phyloP scores from a whole-genome alignment of 2,888 invertebrate species.

The Choreutis nemorana region DNA sequence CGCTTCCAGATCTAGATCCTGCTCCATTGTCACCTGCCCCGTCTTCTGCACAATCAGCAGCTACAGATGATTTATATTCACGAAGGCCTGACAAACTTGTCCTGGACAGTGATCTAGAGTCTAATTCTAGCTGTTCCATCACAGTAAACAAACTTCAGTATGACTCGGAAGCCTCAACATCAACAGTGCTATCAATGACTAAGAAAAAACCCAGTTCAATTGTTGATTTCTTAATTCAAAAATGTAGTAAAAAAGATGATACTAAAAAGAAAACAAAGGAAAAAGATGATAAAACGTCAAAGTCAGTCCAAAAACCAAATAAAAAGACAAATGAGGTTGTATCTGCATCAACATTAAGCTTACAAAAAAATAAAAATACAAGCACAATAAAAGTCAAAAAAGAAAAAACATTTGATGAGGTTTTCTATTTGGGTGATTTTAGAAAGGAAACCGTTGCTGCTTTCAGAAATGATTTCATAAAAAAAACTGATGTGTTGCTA shows the following conservation, averaged over 20 bases:
- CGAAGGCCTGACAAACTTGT: conserved; percentile 53
- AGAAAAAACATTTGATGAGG: conserved; percentile 62
- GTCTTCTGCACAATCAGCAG: conserved; percentile 66
- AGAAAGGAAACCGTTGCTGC: conserved; percentile 74
- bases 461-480: conserved; percentile 72
- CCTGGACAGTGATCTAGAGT: conserved; percentile 72
- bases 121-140: conserved; percentile 70
- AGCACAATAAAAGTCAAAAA: conserved; percentile 46
- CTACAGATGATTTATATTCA: conserved; percentile 63
- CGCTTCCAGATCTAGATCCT: conserved; percentile 80
- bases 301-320: conserved; percentile 53
- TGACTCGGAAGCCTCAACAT: conserved; percentile 74
- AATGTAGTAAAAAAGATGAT: conserved; percentile 68
- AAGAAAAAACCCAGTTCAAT: conserved; percentile 65
- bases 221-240: conserved; percentile 72
- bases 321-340: conserved; percentile 69
- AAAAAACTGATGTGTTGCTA: conserved; percentile 66
- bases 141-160: conserved; percentile 62
- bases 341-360: conserved; percentile 70
- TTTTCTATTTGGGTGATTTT: conserved; percentile 70
- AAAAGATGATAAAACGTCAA: conserved; percentile 62
- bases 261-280: conserved; percentile 62
- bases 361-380: conserved; percentile 43
- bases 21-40: conserved; percentile 75
- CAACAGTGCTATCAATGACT: conserved; percentile 70